Evolutionary conservation across 1,140 invertebrate genomes (phyloP).

Genomic region (Eurosta solidaginis): DNA sequence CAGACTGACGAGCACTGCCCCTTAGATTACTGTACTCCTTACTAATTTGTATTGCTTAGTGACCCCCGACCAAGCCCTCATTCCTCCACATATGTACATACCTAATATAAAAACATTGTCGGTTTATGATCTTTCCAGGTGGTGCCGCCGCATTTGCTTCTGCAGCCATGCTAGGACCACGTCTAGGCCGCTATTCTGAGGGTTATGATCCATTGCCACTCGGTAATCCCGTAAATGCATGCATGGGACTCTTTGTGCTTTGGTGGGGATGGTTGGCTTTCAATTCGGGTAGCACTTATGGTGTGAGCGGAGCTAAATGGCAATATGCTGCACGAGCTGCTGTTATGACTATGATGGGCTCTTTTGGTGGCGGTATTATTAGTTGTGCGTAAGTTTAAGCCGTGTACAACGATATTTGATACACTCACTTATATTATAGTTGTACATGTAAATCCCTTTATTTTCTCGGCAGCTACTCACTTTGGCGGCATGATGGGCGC

Average conservation of each 20-base stretch:
- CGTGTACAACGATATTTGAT: not conserved
- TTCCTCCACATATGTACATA: no score
- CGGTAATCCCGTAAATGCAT: constrained; percentile 87
- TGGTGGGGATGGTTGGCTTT: constrained; percentile 96
- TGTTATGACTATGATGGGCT: constrained; percentile 86
- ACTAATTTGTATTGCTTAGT: no score
- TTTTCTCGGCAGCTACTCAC: constrained; percentile 62
- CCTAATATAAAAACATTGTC: no score
- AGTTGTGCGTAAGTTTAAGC: constrained; percentile 65
- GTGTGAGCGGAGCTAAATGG: constrained; percentile 69
- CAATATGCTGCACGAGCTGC: constrained; percentile 86
- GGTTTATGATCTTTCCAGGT: constrained; percentile 31
- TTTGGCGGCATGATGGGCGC: constrained; percentile 72
- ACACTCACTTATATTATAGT: not conserved
- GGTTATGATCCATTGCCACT: constrained; percentile 76
- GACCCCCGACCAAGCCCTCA: no score
- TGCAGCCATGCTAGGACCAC: constrained; percentile 86
- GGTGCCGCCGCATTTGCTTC: constrained; percentile 78
- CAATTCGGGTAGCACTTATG: constrained; percentile 88
- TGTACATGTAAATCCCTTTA: not conserved
- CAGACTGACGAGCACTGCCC: no score
- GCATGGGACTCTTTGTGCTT: constrained; percentile 89
- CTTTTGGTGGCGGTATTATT: constrained; percentile 83
- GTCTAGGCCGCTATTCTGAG: constrained; percentile 82
- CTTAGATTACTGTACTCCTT: no score